phyloP scores from a whole-genome alignment of 2,797 vertebrate genomes.

The Acrossocheilus fasciatus region DNA sequence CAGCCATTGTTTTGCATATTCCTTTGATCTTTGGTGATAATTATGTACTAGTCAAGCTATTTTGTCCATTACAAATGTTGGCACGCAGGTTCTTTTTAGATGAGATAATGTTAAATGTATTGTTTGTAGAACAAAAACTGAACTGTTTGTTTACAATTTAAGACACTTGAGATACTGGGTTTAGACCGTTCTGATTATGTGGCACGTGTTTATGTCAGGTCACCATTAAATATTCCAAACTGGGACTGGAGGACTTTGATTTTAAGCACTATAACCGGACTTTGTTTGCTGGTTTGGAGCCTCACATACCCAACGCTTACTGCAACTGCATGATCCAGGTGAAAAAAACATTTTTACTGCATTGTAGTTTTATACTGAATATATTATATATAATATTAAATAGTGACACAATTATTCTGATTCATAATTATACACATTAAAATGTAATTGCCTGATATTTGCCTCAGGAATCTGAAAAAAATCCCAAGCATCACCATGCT shows the following conservation, averaged over 20 bases:
- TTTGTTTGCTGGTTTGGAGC: conserved; percentile 95
- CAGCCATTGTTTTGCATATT: background rate
- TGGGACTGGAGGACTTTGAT: conserved; percentile 97
- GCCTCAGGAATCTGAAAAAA: background rate
- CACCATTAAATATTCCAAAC: conserved; percentile 98
- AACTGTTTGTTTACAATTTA: background rate
- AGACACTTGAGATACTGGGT: background rate
- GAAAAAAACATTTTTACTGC: conserved; percentile 13
- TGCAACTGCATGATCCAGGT: conserved; percentile 99
- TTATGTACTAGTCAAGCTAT: background rate
- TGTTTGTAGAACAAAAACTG: background rate
- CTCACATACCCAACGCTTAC: conserved; percentile 98
- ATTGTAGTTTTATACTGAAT: background rate
- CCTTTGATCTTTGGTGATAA: background rate
- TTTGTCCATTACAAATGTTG: background rate
- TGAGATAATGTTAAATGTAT: background rate
- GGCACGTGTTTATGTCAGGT: conserved; percentile 78
- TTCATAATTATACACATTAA: background rate
- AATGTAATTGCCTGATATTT: conserved; percentile 3
- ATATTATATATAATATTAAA: background rate
- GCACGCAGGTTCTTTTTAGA: background rate
- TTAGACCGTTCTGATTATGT: background rate
- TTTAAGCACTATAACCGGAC: conserved; percentile 99
- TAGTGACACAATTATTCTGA: background rate
- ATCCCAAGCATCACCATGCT: background rate